Conservation (phyloP, 2,113 vertebrate species). For the Sciurus niger region DNA sequence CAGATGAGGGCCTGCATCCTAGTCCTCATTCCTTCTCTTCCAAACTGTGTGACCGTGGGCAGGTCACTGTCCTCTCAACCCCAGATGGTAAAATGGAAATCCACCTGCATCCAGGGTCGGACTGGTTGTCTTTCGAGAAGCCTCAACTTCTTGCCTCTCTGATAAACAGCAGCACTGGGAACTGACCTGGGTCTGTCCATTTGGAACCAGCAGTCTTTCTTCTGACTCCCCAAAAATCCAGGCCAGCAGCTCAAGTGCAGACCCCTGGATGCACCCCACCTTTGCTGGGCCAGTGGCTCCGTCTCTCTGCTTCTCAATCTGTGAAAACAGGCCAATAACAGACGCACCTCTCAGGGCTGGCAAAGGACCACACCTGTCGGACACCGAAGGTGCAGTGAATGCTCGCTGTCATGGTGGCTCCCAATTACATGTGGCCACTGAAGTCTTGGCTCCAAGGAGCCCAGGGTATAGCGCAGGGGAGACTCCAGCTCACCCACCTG, state of each 20-base stretch:
- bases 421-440: no score
- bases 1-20: neutral
- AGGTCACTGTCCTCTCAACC: neutral
- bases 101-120: neutral
- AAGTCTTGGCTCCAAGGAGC: neutral
- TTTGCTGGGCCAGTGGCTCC: neutral
- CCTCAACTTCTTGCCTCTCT: neutral
- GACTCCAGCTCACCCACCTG: fast-evolving
- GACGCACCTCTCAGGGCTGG: fast-evolving
- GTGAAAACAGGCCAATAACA: neutral
- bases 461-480: neutral
- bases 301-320: neutral
- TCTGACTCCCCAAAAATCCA: neutral
- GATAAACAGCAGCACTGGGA: neutral
- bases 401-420: neutral
- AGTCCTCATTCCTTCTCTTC: neutral
- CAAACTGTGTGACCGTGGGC: neutral
- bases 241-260: neutral
- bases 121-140: neutral
- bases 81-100: neutral
- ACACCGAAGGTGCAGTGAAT: neutral
- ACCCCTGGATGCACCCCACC: neutral
- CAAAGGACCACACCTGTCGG: neutral
- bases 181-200: neutral
- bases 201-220: neutral